Base-by-base conservation (phyloP, 2,113 vertebrate genomes). In the Neoarius graeffei region DNA sequence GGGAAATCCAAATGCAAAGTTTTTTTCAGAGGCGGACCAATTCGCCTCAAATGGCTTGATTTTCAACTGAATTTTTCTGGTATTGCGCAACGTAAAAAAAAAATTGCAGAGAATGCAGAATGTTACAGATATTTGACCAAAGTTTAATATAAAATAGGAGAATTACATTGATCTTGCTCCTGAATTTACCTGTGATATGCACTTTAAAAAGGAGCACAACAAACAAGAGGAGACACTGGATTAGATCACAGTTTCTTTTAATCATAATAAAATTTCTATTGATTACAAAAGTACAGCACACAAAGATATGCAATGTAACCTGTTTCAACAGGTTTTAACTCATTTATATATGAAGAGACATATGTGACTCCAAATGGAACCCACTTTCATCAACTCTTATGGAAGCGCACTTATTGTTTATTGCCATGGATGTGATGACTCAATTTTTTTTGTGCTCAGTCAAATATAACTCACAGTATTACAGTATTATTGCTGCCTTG, bases 241-340 rank as follows among this genome's bases (percentile, higher is more conserved):
- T 56, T 35, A 23, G 6, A 30, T 42, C 42, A 52, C n/a, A 71
- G 13, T 48, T 27, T 59, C 64, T 59, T 87, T 87, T 48, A 73
- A 82, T 67, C 52, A 35, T 35, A 35, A 59, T 62, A 14, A 74
- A 76, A 87, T 52, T 74, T 62, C 50, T 57, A 73, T 2, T 15
- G 27, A 60, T 56, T 42, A 20, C 20, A 74, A 74, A 60, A 76
- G n/a, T 64, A 64, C 81, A 85, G 48, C 83, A 85, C 52, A 56
- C 56, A 73, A 1, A 74, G 66, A 19, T n/a, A 17, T 54, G 13
- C 14, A 84, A 50, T 7, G 1, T 13, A 20, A 23, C 23, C 7
- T 23, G 69, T 25, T 74, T 35, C 27, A 57, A 35, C 42, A 10
- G 25, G 11, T 76, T 50, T 14, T 20, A 74, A 77, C 52, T 13